Evolutionary conservation across 2,113 vertebrate species (phyloP).

Genomic region (Rana temporaria): DNA sequence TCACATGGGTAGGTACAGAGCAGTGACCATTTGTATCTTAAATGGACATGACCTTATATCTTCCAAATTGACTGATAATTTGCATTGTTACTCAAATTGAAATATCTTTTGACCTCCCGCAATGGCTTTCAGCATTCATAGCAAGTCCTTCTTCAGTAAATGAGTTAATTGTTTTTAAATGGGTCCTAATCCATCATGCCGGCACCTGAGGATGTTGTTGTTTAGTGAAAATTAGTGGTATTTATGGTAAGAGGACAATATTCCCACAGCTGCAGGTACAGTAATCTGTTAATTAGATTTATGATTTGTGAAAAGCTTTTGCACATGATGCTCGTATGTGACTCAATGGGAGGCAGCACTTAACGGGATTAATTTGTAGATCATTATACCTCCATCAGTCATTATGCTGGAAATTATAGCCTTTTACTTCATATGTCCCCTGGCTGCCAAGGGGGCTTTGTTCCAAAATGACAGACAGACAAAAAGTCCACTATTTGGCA

Average conservation of each 20-base stretch:
- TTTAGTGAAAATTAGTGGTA: constrained; percentile 5
- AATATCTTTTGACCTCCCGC: neutral
- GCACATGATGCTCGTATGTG: neutral
- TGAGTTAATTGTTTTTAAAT: constrained; percentile 14
- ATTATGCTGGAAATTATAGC: constrained; percentile 4
- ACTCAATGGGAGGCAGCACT: constrained; percentile 14
- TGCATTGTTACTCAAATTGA: too few relatives aligned
- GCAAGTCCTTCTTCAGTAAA: neutral
- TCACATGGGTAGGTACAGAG: too few relatives aligned
- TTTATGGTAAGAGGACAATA: neutral
- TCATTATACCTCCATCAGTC: constrained; percentile 30
- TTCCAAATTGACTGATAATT: too few relatives aligned
- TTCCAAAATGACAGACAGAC: neutral
- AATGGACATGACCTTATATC: too few relatives aligned
- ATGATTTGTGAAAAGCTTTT: constrained; percentile 22
- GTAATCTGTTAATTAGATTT: constrained; percentile 33
- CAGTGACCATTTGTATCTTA: too few relatives aligned
- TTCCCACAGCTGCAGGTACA: neutral
- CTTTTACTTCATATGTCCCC: neutral
- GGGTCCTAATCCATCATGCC: neutral
- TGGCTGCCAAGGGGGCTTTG: neutral
- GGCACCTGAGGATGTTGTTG: constrained; percentile 17
- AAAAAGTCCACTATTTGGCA: too few relatives aligned
- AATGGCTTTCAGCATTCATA: neutral
- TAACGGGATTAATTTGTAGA: constrained; percentile 22